Base-by-base conservation (phyloP, 2,888 invertebrate genomes). In the Junonia oenone region DNA sequence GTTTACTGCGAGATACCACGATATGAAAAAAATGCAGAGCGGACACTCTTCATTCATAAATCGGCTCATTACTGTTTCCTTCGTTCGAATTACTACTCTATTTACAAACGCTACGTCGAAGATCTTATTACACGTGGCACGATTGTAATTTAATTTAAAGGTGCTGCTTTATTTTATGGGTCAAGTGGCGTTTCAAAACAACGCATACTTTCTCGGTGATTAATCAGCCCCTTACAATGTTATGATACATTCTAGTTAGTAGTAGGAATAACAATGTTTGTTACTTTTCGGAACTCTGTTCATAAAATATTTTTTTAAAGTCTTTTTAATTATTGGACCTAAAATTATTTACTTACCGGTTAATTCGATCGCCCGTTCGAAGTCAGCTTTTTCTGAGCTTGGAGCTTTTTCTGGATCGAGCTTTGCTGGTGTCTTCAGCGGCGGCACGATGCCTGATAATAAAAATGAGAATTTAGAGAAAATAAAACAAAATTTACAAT, bases 311-410 rank as follows among this genome's bases (percentile, higher is more conserved):
- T n/a, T n/a, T n/a, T 9, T 17, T 9, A 11, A 40, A 11, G 11
- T 40, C n/a, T n/a, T n/a, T 11, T 15, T 11, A 19, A 0, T 9
- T 43, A 26, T 13, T 13, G 13, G 1, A 11, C 1, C 6, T 22
- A 31, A 6, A 17, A 1, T 13, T 14, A 4, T 15, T 52, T 46
- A 68, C 78, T 88, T 75, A 93, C 95, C 94, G 76, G 96, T 93
- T 90, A 95, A 91, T 92, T 96, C 95, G 81, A 97, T 96, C 69
- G 96, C 96, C 83, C 93, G 93, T 83, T 97, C 96, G 81, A 96
- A 97, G 83, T 96, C 96, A 83, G 96, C 96, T 81, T 95, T 95
- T 69, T 95, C 93, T 68, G 92, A 92, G 71, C 77, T 80, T 51
- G 90, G 78, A 71, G 92, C 93, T 83, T 93, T 93, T 80, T 93